Base-by-base conservation (phyloP, 2,888 invertebrate genomes). In the Peribatodes rhomboidaria region DNA sequence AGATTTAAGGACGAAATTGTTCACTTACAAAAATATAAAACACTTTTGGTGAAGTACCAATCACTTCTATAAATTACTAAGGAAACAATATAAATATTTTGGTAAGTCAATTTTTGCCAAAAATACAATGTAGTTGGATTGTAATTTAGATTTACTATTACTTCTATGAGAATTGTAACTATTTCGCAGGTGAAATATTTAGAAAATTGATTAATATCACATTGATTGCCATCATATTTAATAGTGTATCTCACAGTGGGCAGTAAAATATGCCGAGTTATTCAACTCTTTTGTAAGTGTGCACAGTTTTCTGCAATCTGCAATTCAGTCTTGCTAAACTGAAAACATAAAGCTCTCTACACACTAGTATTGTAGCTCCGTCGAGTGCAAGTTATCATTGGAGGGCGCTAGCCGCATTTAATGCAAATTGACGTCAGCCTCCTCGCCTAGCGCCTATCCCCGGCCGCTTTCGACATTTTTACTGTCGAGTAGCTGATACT, bases 401-500 rank as follows among this genome's bases (percentile, higher is more conserved):
- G 84, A 79, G 80, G 83, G 78, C 77, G 84, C 83, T 82, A 80
- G 83, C 90, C 90, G 90, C 90, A 87, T 90, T 91, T 90, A 90
- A 92, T 91, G 90, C 87, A 91, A 92, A 91, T 92, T 87, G 87
- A 83, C 85, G 84, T 83, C 85, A 85, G 81, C 75, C 76, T 76
- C 81, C 81, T 79, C 79, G 76, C 44, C 37, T 46, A 46, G 56
- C 52, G 42, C 39, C 52, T 35, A 55, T 33, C 73, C 77, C 74
- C 80, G 73, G 78, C 83, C 84, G 86, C 84, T 84, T 83, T 83
- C 85, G 83, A 81, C 81, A 84, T 87, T 90, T 90, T 90, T 88
- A 86, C 85, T 89, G 88, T 89, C 87, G 89, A 90, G 89, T 87
- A 87, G 86, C 84, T 83, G 83, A 84, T 87, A 85, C 89, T 90